Evolutionary conservation across 2,113 vertebrate genomes (phyloP), one percentile per base, ranked within the genome.

Genomic region (Chamaea fasciata): DNA sequence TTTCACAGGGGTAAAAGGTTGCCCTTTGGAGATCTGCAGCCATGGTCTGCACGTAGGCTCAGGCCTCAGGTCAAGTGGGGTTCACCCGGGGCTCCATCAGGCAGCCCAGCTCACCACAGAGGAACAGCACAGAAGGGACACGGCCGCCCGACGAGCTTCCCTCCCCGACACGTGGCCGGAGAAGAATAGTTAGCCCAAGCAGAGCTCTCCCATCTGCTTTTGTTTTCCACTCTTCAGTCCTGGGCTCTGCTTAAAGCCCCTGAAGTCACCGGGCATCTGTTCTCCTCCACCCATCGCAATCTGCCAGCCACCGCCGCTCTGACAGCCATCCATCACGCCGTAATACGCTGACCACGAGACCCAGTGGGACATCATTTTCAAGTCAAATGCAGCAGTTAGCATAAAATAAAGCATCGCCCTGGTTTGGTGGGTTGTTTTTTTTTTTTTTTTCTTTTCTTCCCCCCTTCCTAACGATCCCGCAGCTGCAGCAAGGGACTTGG

Each of bases 281-380:
- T 98, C 97, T 98, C 98, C 97, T 98, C 98, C 97, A 97, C 97
- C 97, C 98, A 97, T 97, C 79, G 90, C 98, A 98, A 98, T 98
- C 98, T 98, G 97, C 97, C 98, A 79, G 55, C 89, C 95, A 95
- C 91, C 28, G 84, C 95, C 80, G 35, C 94, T 93, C 93, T 98
- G 98, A 98, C 98, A 99, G 98, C 98, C 98, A 99, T 99, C 98
- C 98, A 98, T 99, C 98, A 98, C 91, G 41, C 75, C 1, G 77
- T 92, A 98, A 98, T 96, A 96, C 97, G 98, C 98, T 98, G 98
- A 98, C 97, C 98, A 98, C 98, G 59, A 96, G 97, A 97, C 97
- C 98, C 98, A 97, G 83, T 97, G 98, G 98, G 98, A 98, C 93
- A 44, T 94, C 90, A 98, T 98, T 98, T 98, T 98, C 98, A 98